These are phyloP conservation scores for Mythimna ferrago DNA, from an alignment of 2,888 invertebrate genomes.

Conservation along the genomic window DNA sequence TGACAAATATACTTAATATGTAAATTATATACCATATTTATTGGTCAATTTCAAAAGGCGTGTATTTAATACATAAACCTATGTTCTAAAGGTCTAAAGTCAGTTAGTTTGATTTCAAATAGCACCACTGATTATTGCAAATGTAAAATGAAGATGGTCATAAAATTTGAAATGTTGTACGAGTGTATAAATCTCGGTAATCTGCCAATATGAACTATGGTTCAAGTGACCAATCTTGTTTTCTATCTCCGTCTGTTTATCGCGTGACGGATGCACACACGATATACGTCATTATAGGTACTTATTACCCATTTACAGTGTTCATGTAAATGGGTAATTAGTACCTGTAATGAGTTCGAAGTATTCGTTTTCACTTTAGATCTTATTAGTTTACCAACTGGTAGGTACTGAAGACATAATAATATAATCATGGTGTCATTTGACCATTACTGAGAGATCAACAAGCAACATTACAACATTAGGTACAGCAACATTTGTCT, in stretches of 20 bases:
- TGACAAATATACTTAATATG: not conserved
- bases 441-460: not conserved
- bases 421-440: constrained; percentile 1
- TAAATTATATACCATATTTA: not conserved
- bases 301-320: constrained; percentile 70
- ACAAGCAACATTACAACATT: not conserved
- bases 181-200: constrained; percentile 24
- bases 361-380: constrained; percentile 67
- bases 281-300: constrained; percentile 63
- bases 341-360: constrained; percentile 63
- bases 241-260: constrained; percentile 58
- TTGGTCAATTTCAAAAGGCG: constrained; percentile 21
- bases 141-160: constrained; percentile 17
- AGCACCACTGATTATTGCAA: constrained; percentile 5
- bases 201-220: constrained; percentile 33
- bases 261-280: constrained; percentile 66
- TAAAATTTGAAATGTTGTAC: constrained; percentile 18
- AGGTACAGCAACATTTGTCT: not conserved
- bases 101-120: constrained; percentile 9
- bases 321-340: constrained; percentile 64
- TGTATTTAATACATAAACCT: not conserved
- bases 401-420: constrained; percentile 18
- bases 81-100: not conserved
- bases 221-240: constrained; percentile 54
- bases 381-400: constrained; percentile 33